Conservation (phyloP, 2,113 vertebrate species). For the Gobius niger region DNA sequence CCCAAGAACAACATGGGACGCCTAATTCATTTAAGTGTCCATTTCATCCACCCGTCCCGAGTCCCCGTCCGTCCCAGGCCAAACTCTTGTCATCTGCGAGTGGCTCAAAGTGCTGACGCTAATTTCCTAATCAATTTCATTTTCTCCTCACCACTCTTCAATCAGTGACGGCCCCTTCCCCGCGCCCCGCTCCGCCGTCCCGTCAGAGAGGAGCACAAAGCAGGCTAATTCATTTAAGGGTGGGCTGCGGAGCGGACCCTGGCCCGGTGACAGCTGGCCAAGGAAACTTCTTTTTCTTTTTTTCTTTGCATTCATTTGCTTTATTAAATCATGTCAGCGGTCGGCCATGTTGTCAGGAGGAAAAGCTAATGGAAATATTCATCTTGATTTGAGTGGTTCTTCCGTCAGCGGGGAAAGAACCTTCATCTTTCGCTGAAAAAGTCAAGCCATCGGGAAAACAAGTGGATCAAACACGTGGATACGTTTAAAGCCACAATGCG, state of each 20-base stretch:
- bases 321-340: slow-evolving; percentile 84
- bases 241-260: slow-evolving; percentile 66
- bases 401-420: too few species aligned
- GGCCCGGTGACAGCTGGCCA: slow-evolving; percentile 81
- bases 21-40: too few species aligned
- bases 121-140: slow-evolving; percentile 89
- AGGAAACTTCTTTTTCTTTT: slow-evolving; percentile 64
- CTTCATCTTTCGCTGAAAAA: too few species aligned
- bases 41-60: slow-evolving; percentile 8
- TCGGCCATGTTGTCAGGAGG: slow-evolving; percentile 74
- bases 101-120: slow-evolving; percentile 81
- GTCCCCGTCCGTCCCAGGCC: slow-evolving; percentile 54
- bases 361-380: slow-evolving; percentile 30
- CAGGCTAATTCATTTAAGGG: slow-evolving; percentile 81
- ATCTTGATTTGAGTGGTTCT: neutral
- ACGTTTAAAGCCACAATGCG: too few species aligned
- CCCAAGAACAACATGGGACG: too few species aligned
- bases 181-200: slow-evolving; percentile 55
- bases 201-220: slow-evolving; percentile 74
- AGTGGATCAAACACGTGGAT: too few species aligned
- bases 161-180: slow-evolving; percentile 55
- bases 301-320: slow-evolving; percentile 67
- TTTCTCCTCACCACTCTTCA: slow-evolving; percentile 73
- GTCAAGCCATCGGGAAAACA: too few species aligned
- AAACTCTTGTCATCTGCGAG: slow-evolving; percentile 77